Evolutionary conservation across 2,888 invertebrate species (phyloP).

Genomic region (Dynastes tityus): DNA sequence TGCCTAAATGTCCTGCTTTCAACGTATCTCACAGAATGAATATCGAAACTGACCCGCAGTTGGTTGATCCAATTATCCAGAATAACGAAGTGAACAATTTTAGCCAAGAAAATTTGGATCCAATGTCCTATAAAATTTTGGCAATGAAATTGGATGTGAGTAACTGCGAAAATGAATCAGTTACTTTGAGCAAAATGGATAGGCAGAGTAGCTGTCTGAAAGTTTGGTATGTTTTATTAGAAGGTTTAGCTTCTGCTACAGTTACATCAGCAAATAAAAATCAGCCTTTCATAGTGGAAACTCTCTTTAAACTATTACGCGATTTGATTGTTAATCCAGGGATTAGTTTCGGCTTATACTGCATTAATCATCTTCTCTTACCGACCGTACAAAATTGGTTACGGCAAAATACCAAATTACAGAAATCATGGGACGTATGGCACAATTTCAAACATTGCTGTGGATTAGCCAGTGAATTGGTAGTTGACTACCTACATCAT

Average conservation of each 20-base stretch:
- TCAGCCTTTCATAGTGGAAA: constrained; percentile 91
- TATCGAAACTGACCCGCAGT: constrained; percentile 83
- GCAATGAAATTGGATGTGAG: constrained; percentile 71
- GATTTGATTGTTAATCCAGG: constrained; percentile 87
- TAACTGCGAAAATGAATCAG: constrained; percentile 70
- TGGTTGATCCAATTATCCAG: constrained; percentile 89
- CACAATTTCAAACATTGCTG: constrained; percentile 96
- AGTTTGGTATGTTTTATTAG: constrained; percentile 92
- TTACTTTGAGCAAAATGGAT: constrained; percentile 80
- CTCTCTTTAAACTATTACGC: constrained; percentile 87
- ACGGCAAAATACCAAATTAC: constrained; percentile 76
- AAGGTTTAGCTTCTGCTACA: constrained; percentile 87
- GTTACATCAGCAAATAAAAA: constrained; percentile 84
- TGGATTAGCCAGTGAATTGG: constrained; percentile 92
- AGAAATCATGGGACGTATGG: constrained; percentile 84
- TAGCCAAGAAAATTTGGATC: constrained; percentile 77
- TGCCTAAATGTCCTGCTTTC: constrained; percentile 95
- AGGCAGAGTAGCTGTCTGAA: constrained; percentile 88
- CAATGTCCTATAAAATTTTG: constrained; percentile 78
- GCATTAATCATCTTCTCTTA: constrained; percentile 91
- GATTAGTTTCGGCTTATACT: constrained; percentile 90
- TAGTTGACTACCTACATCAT: constrained; percentile 88
- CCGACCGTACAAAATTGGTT: constrained; percentile 97
- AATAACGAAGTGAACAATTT: constrained; percentile 75
- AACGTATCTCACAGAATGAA: constrained; percentile 90